Evolutionary conservation across 2,797 vertebrate species (phyloP), one percentile per base, ranked within the genome.

Genomic region (Liasis olivaceus): DNA sequence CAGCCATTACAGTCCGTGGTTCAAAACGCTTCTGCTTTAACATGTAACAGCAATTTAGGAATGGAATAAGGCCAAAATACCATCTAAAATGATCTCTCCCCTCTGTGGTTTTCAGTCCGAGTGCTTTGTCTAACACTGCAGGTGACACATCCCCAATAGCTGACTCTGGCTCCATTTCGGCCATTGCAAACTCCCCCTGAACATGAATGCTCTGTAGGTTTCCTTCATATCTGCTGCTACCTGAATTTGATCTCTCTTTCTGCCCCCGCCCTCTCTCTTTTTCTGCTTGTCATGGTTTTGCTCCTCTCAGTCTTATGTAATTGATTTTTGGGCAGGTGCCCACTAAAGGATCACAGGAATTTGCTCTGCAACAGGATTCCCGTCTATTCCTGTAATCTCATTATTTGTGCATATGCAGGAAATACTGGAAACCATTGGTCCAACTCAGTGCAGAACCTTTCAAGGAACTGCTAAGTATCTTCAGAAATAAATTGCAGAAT

Each of bases 11-110:
- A 86, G 47, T 62, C 60, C 56, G 59, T 59, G 28, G 5, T 12
- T 8, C 28, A 94, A 89, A 93, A 86, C 77, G 85, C 12, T 89
- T 93, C 93, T 56, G 59, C 36, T 47, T 47, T 81, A 91, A 87
- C 93, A 54, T 47, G 84, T 28, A 91, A 81, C 88, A 92, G 69
- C 90, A 69, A 87, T 93, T 95, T 94, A 94, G 91, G 59, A 59
- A 88, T 51, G 64, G 69, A 96, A 89, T 51, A 89, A 90, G 93
- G 86, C 86, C 90, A 96, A 64, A 42, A 36, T 36, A 93, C 77
- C 63, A 88, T 91, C 62, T 69, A 89, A 87, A 66, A 69, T 86
- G 92, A 93, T 89, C 28, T 58, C 87, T 36, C 64, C 92, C 11
- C 51, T 88, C 93, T 92, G 64, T 51, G 17, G 56, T 92, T 96